Evolutionary conservation across 2,113 vertebrate genomes (phyloP).

Genomic region (Eolophus roseicapilla): DNA sequence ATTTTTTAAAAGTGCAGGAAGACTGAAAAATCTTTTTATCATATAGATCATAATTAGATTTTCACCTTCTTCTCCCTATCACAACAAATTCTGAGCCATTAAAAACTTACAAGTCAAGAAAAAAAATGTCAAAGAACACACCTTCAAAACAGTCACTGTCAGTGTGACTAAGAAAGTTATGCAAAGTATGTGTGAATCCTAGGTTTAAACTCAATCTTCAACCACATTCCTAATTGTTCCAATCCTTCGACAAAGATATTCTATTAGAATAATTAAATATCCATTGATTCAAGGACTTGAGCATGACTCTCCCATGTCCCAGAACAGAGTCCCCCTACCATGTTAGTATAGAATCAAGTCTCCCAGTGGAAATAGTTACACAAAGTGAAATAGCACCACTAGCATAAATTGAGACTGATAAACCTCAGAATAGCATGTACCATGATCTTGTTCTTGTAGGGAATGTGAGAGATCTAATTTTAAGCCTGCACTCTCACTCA

Average conservation of each 20-base stretch:
- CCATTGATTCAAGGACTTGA: neutral
- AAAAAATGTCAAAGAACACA: neutral
- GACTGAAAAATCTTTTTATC: neutral
- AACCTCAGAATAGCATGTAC: neutral
- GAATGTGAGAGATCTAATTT: neutral
- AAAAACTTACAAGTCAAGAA: neutral
- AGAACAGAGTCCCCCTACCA: neutral
- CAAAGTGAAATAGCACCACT: neutral
- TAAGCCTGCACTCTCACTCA: neutral
- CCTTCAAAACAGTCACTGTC: neutral
- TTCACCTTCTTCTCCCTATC: neutral
- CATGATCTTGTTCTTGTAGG: neutral
- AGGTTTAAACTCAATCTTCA: neutral
- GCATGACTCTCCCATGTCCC: neutral
- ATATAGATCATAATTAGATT: neutral
- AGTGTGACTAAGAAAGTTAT: neutral
- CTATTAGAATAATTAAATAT: neutral
- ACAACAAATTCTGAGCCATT: neutral
- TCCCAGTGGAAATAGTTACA: fast-evolving
- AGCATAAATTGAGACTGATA: neutral
- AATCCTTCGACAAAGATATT: neutral
- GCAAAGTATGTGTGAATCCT: neutral
- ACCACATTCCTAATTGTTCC: neutral
- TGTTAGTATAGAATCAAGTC: neutral
- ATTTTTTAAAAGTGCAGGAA: neutral